A percentile compares a stretch with the other conserved stretches of the same genome.
These are phyloP conservation scores for Punctoribates punctum DNA, from an alignment of 2,888 invertebrate genomes.

Conservation along the genomic window DNA sequence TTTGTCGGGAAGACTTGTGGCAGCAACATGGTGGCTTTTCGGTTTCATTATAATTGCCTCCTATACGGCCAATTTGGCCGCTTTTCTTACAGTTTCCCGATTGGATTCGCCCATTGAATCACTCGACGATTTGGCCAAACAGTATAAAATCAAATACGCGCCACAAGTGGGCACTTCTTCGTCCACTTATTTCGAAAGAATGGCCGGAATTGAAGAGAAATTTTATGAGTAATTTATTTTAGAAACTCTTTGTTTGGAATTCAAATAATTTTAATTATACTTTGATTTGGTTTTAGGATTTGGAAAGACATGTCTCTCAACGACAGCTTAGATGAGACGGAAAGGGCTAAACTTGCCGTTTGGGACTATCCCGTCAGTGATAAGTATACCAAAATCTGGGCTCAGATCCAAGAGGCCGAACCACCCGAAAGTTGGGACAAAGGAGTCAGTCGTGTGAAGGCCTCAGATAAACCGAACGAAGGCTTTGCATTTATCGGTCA, in stretches of 20 bases:
- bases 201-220: conserved; percentile 88
- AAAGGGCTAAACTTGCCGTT: conserved; percentile 88
- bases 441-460: conserved; percentile 67
- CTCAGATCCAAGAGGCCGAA: conserved; percentile 81
- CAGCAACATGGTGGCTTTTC: conserved; percentile 98
- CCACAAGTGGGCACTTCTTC: conserved; percentile 81
- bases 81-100: conserved; percentile 84
- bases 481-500: conserved; percentile 78
- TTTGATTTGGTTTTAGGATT: conserved; percentile 57
- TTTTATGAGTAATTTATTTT: conserved; percentile 82
- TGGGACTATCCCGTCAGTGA: conserved; percentile 99
- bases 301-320: conserved; percentile 98
- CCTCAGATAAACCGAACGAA: conserved; percentile 44
- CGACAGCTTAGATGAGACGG: conserved; percentile 81
- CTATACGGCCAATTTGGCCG: conserved; percentile 96
- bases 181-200: conserved; percentile 89
- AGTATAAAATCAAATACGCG: conserved; percentile 93
- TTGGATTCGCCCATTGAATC: conserved; percentile 89
- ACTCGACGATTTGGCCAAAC: conserved; percentile 87
- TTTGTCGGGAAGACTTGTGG: conserved; percentile 86
- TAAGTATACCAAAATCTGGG: conserved; percentile 98
- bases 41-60: conserved; percentile 98
- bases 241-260: not conserved
- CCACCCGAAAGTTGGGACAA: conserved; percentile 70
- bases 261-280: not conserved